Evolutionary conservation across 37 sponge, comb jelly and placozoan genomes (phyloP).

Genomic region (Cladorhizidae sp.): DNA sequence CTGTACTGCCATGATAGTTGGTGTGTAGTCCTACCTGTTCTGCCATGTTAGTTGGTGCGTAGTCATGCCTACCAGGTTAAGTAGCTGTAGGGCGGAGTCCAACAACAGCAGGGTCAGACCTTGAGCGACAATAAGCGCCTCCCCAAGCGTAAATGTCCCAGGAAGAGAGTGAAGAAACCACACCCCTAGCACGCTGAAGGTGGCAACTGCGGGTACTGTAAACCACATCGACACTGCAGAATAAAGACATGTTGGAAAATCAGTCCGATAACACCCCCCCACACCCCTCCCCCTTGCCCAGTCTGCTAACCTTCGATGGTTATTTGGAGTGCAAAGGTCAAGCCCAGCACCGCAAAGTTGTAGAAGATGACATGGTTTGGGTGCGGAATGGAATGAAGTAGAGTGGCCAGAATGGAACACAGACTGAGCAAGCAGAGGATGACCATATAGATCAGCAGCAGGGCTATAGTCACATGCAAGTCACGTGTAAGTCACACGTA

Average conservation of each 20-base stretch:
- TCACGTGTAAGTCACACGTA: background rate
- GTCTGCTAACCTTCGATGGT: slow-evolving; percentile 9
- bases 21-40: too few species aligned
- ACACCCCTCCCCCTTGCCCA: background rate
- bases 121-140: slow-evolving; percentile 59
- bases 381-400: slow-evolving; percentile 48
- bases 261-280: background rate
- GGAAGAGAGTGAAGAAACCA: slow-evolving; percentile 55
- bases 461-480: slow-evolving; percentile 4
- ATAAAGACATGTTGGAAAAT: background rate
- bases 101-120: slow-evolving; percentile 45
- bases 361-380: slow-evolving; percentile 66
- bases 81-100: slow-evolving; percentile 46
- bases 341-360: slow-evolving; percentile 28
- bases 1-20: too few species aligned
- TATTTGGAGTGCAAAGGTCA: slow-evolving; percentile 20
- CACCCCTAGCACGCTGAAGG: slow-evolving; percentile 42
- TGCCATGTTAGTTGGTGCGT: too few species aligned
- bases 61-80: slow-evolving; percentile 35
- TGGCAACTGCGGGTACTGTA: background rate
- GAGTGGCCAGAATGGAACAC: slow-evolving; percentile 49
- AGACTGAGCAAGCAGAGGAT: slow-evolving; percentile 24
- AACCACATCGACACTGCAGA: slow-evolving; percentile 25
- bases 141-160: slow-evolving; percentile 61
- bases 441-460: slow-evolving; percentile 35